Base-by-base conservation (phyloP, 2,888 invertebrate species). In the Sinohyriopsis cumingii region DNA sequence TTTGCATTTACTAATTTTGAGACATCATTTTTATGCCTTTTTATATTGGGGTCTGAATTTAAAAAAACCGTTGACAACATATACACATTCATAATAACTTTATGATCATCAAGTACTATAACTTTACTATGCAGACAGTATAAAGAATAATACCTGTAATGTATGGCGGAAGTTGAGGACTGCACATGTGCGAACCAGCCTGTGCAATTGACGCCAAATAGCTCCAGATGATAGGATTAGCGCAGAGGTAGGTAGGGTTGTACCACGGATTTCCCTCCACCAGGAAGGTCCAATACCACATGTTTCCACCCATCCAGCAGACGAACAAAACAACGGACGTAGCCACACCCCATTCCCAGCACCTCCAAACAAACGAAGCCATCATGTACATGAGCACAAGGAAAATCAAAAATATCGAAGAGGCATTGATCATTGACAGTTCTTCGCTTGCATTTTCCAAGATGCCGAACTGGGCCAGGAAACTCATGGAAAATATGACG, bases 401-500 rank as follows among this genome's bases (percentile, higher is more conserved):
- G 6, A 73, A 5, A 6, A 24, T 9, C 7, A 73, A 54, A 24
- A 73, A 55, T 19, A 57, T 9, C 12, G 69, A 24, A 19, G 63
- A 57, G 15, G 54, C 67, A 56, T 73, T 69, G 0, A 73, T 54
- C 5, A 65, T 22, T 33, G 59, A 73, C 4, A 67, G 69, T 7
- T 65, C 68, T 63, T 55, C 66, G 7, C 61, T 24, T n/a, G 28
- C 1, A 0, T 24, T 18, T 19, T 67, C 72, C 25, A 54, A n/a
- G 19, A 67, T 61, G 20, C 56, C 9, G 28, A 72, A 73, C 59
- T 73, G 72, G 4, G 69, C 72, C 5, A 69, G 56, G 25, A 69
- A 73, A 28, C 56, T 57, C 69, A 73, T 73, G 3, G 67, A 63
- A n/a, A 69, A 20, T 61, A 73, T 65, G 33, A 59, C 69, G 20